Conservation (phyloP, 2,888 invertebrate species). For the Helleia helle region DNA sequence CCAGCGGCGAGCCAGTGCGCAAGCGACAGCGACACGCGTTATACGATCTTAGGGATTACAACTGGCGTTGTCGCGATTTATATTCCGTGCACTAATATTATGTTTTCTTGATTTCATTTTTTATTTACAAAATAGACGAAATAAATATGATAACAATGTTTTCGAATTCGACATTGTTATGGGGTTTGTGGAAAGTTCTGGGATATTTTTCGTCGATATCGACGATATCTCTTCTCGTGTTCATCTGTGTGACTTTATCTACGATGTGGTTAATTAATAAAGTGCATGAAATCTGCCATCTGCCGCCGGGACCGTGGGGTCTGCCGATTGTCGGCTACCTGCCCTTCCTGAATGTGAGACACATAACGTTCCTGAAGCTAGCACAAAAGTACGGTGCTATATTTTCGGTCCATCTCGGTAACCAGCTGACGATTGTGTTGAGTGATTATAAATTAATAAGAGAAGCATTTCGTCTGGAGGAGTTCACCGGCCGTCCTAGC, state of each 20-base stretch:
- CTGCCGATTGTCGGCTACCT: constrained; percentile 88
- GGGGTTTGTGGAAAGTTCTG: constrained; percentile 64
- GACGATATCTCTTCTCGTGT: constrained; percentile 58
- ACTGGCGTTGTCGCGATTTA: constrained; percentile 45
- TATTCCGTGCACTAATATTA: constrained; percentile 52
- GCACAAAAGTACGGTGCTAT: constrained; percentile 86
- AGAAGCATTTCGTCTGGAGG: constrained; percentile 88
- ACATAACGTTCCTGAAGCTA: constrained; percentile 84
- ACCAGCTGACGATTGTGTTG: constrained; percentile 87
- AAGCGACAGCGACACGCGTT: constrained; percentile 62
- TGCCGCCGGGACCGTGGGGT: constrained; percentile 94
- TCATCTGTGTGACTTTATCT: constrained; percentile 61
- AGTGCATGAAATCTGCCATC: constrained; percentile 53
- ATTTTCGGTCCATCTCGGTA: constrained; percentile 87
- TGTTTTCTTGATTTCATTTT: constrained; percentile 37
- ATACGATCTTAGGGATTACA: constrained; percentile 47
- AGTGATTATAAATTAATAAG: constrained; percentile 90
- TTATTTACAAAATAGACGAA: constrained; percentile 31
- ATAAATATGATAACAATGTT: constrained; percentile 49
- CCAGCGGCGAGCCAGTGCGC: constrained; percentile 65
- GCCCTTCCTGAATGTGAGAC: constrained; percentile 85
- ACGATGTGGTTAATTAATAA: constrained; percentile 59
- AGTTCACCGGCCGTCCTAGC: constrained; percentile 90
- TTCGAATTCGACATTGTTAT: constrained; percentile 66
- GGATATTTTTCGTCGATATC: constrained; percentile 46